phyloP scores from a whole-genome alignment of 2,797 vertebrate species.

The Mustela erminea region DNA sequence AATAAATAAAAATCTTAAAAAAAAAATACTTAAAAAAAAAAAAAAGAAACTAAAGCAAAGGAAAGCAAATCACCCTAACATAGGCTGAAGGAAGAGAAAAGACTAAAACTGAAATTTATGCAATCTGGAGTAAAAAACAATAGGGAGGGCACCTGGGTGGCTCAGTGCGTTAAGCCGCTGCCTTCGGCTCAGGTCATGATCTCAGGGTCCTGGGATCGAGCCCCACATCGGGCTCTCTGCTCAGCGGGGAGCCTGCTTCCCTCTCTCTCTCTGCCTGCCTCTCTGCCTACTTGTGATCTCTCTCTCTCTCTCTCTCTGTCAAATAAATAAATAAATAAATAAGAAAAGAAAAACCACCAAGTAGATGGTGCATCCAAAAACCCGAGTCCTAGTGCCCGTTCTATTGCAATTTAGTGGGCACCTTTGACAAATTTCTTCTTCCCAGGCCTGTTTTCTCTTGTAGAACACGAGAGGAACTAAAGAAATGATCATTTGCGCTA shows the following conservation, averaged over 20 bases:
- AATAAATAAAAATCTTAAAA: no score
- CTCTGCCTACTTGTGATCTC: no score
- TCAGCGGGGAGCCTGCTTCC: no score
- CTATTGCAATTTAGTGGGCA: not conserved
- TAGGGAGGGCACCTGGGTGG: not conserved
- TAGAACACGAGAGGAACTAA: not conserved
- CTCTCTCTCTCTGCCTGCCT: no score
- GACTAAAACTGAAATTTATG: not conserved
- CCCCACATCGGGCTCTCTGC: no score
- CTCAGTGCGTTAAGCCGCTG: no score
- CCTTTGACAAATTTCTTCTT: not conserved
- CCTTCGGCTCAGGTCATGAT: no score
- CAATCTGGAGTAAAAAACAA: not conserved
- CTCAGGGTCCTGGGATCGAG: no score
- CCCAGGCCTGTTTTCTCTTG: not conserved
- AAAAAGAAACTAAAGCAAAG: not conserved
- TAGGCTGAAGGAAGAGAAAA: not conserved
- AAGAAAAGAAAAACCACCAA: not conserved
- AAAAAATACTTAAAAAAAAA: no score
- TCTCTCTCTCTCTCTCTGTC: no score
- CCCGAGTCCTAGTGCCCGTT: not conserved
- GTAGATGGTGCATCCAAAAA: not conserved
- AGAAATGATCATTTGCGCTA: not conserved
- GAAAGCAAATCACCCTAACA: not conserved
- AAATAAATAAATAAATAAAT: no score